Evolutionary conservation across 2,797 vertebrate genomes (phyloP).

Genomic region (Kryptopterus vitreolus): DNA sequence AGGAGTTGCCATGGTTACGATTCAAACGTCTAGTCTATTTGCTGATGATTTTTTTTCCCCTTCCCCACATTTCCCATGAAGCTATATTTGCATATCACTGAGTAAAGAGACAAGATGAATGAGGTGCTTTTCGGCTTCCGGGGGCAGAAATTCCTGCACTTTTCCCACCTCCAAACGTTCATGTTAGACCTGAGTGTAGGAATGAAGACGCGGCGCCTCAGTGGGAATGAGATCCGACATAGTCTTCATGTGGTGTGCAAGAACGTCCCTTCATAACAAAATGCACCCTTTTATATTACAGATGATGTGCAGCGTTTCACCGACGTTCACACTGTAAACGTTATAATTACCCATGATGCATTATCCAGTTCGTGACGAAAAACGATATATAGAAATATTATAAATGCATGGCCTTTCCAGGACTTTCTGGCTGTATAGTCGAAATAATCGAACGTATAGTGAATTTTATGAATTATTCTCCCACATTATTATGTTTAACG

Average conservation of each 20-base stretch:
- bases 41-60: slow-evolving; percentile 8
- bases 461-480: too few species aligned
- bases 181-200: background rate
- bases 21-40: slow-evolving; percentile 34
- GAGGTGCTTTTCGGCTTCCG: slow-evolving; percentile 1
- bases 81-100: slow-evolving; percentile 30
- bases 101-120: slow-evolving; percentile 20
- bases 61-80: slow-evolving; percentile 24
- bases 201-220: too few species aligned
- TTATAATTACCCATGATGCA: too few species aligned
- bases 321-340: background rate
- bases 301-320: background rate
- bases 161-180: background rate
- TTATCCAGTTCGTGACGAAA: too few species aligned
- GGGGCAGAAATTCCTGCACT: background rate
- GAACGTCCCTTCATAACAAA: background rate
- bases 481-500: too few species aligned
- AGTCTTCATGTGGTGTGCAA: background rate
- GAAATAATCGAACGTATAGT: too few species aligned
- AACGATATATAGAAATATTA: too few species aligned
- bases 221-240: background rate
- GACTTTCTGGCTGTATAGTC: too few species aligned
- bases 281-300: background rate
- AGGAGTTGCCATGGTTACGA: slow-evolving; percentile 53
- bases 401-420: too few species aligned